Percentiles rank a stretch among this genome's conserved stretches.
Evolutionary conservation across 2,113 vertebrate species (phyloP).

Genomic region (Pleuronectes platessa): DNA sequence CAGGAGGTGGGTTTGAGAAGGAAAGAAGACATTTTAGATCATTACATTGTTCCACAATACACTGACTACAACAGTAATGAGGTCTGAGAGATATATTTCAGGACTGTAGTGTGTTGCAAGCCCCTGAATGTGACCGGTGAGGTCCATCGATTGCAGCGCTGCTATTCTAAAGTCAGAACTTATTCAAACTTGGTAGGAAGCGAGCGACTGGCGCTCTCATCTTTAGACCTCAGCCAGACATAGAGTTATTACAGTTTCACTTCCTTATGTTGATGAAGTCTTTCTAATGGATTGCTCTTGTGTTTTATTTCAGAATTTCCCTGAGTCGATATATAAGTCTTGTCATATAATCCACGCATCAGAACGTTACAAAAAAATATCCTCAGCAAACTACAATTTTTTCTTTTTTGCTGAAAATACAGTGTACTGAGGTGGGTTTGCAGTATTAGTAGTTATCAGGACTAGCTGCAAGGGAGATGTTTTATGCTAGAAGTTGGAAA

Average conservation of each 20-base stretch:
- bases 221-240: too few relatives aligned
- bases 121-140: not conserved
- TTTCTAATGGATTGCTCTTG: too few relatives aligned
- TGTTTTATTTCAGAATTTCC: too few relatives aligned
- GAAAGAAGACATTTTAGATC: not conserved
- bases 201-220: too few relatives aligned
- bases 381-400: too few relatives aligned
- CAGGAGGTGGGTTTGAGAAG: slow-evolving; percentile 1
- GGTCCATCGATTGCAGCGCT: not conserved
- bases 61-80: not conserved
- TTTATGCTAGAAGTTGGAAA: not conserved
- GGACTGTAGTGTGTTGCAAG: slow-evolving; percentile 6
- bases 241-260: too few relatives aligned
- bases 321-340: not conserved
- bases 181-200: not conserved
- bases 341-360: too few relatives aligned
- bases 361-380: not conserved
- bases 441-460: not conserved
- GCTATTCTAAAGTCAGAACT: not conserved
- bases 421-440: not conserved
- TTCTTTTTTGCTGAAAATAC: not conserved
- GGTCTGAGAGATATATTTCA: not conserved
- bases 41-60: not conserved
- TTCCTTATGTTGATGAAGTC: too few relatives aligned
- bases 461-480: not conserved